Conservation (phyloP, 2,888 invertebrate species). For the Philaethria dido region DNA sequence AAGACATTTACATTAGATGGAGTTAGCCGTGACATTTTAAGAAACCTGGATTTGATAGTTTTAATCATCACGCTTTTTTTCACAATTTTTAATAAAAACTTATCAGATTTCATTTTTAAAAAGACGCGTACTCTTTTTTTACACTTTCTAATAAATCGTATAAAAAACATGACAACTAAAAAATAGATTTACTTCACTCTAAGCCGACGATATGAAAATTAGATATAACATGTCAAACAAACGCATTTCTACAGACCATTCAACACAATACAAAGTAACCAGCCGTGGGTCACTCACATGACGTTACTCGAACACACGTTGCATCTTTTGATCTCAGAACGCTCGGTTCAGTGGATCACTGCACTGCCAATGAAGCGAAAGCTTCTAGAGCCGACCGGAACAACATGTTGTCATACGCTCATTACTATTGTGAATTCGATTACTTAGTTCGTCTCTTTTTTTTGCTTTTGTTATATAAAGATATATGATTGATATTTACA, state of each 20-base stretch:
- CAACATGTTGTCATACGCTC: not conserved
- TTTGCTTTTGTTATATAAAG: too few relatives aligned
- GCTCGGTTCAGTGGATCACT: conserved; percentile 37
- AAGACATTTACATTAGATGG: too few relatives aligned
- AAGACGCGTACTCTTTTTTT: too few relatives aligned
- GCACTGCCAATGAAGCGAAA: conserved; percentile 37
- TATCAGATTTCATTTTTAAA: too few relatives aligned
- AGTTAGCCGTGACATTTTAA: too few relatives aligned
- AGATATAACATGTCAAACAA: not conserved
- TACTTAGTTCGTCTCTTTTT: not conserved
- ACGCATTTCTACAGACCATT: not conserved
- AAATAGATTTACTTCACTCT: too few relatives aligned
- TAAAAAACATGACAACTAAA: too few relatives aligned
- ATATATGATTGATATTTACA: too few relatives aligned
- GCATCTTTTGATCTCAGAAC: conserved; percentile 43
- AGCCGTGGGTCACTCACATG: conserved; percentile 16
- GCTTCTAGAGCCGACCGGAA: conserved; percentile 30
- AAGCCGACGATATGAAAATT: not conserved
- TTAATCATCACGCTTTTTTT: too few relatives aligned
- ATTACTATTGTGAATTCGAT: not conserved
- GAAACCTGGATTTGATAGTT: too few relatives aligned
- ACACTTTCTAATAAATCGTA: too few relatives aligned
- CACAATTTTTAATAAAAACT: too few relatives aligned
- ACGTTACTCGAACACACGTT: conserved; percentile 9
- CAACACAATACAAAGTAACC: conserved; percentile 17